These are phyloP conservation scores for Thaumetopoea pityocampa DNA, from an alignment of 1,140 invertebrate genomes.

Conservation along the genomic window DNA sequence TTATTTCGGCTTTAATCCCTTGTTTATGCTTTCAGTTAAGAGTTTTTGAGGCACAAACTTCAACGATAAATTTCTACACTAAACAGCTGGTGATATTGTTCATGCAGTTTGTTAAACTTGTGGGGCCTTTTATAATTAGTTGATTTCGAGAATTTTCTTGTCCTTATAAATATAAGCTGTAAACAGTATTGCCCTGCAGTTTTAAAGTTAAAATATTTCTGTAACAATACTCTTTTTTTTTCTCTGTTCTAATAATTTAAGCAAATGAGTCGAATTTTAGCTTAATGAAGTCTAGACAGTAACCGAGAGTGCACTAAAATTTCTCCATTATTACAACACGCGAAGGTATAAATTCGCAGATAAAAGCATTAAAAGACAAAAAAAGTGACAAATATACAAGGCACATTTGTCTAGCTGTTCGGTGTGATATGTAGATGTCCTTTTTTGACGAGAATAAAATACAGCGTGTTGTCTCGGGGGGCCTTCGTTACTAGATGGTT, in stretches of 20 bases:
- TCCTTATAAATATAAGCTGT: slow-evolving; percentile 17
- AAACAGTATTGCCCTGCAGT: slow-evolving; percentile 10
- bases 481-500: slow-evolving; percentile 51
- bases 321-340: too few relatives aligned
- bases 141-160: slow-evolving; percentile 37
- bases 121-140: slow-evolving; percentile 45
- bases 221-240: slow-evolving; percentile 7
- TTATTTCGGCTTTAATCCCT: slow-evolving; percentile 51
- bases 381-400: slow-evolving; percentile 13
- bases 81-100: slow-evolving; percentile 64
- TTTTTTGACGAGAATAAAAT: slow-evolving; percentile 40
- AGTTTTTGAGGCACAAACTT: slow-evolving; percentile 58
- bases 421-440: slow-evolving; percentile 22
- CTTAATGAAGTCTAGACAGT: too few relatives aligned
- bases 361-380: slow-evolving; percentile 4
- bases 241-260: too few relatives aligned
- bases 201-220: slow-evolving; percentile 11
- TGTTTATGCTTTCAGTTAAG: slow-evolving; percentile 59
- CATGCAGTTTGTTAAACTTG: slow-evolving; percentile 59
- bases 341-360: not conserved
- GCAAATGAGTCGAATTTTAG: too few relatives aligned
- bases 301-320: too few relatives aligned
- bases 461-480: slow-evolving; percentile 34
- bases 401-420: slow-evolving; percentile 8
- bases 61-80: slow-evolving; percentile 57